Conservation (phyloP, 2,888 invertebrate species). For the Mechanitis messenoides region DNA sequence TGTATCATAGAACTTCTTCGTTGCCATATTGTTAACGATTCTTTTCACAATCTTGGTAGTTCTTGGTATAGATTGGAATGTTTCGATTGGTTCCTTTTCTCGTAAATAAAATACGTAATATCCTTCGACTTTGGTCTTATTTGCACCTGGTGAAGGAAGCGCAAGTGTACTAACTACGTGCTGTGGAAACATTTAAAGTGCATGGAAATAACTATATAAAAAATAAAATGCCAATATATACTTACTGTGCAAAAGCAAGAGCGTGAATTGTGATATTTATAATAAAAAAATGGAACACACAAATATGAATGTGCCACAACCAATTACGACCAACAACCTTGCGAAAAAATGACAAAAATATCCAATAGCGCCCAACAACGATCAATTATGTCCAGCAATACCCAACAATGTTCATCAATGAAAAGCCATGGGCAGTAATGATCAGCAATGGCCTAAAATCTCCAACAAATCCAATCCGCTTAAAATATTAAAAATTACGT, state of each 20-base stretch:
- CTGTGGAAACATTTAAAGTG: not conserved
- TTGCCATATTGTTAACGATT: not conserved
- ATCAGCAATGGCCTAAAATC: no score
- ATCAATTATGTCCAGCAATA: no score
- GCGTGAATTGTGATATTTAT: not conserved
- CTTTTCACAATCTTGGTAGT: not conserved
- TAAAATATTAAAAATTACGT: conserved; percentile 46
- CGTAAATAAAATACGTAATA: conserved; percentile 19
- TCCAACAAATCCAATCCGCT: no score
- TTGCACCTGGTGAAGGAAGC: conserved; percentile 25
- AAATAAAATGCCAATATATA: not conserved
- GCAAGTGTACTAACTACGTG: conserved; percentile 20
- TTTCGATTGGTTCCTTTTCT: conserved; percentile 25
- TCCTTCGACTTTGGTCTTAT: conserved; percentile 12
- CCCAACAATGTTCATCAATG: no score
- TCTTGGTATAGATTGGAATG: not conserved
- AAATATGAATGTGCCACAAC: no score
- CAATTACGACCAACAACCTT: no score
- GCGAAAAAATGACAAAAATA: no score
- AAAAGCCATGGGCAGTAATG: no score
- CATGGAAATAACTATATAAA: not conserved
- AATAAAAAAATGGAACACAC: no score
- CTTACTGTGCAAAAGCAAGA: not conserved
- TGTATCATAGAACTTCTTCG: no score
- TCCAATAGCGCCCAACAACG: not conserved